A percentile compares a stretch with the other conserved stretches of the same genome.
These are phyloP conservation scores for Stylophora pistillata DNA, from an alignment of 64 coral and sea anemone genomes.

Conservation along the genomic window DNA sequence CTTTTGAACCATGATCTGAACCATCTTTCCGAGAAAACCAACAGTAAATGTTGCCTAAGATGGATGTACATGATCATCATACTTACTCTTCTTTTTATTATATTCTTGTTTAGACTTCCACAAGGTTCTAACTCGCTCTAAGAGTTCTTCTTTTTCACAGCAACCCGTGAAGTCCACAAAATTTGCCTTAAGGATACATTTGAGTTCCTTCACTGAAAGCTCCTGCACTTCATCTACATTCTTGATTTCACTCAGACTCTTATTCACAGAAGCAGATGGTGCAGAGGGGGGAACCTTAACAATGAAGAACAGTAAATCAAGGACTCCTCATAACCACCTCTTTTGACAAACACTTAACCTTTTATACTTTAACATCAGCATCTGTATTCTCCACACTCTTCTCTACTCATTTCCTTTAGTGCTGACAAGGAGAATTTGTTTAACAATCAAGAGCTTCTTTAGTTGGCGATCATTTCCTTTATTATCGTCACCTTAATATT, in stretches of 20 bases:
- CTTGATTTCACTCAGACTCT: conserved; percentile 78
- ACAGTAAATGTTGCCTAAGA: no score
- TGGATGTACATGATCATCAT: no score
- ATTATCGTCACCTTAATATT: no score
- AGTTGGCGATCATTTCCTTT: no score
- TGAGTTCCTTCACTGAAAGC: conserved; percentile 85
- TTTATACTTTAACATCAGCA: no score
- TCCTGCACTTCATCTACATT: conserved; percentile 77
- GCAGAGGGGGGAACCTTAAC: background rate
- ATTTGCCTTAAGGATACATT: conserved; percentile 80
- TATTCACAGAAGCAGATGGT: background rate
- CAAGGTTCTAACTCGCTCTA: conserved; percentile 66
- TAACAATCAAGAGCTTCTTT: no score
- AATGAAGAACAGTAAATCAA: background rate
- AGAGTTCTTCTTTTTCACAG: conserved; percentile 86
- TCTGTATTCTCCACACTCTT: no score
- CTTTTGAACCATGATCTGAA: no score
- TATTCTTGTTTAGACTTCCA: conserved; percentile 76
- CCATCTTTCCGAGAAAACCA: no score
- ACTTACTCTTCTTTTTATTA: conserved; percentile 55
- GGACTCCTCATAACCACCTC: background rate
- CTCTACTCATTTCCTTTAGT: no score
- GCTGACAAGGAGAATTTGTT: no score
- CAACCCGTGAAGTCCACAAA: conserved; percentile 96
- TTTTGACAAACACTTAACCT: background rate